Conservation (phyloP, 37 sponge, comb jelly and placozoan genomes). For the Oscarella lobularis region DNA sequence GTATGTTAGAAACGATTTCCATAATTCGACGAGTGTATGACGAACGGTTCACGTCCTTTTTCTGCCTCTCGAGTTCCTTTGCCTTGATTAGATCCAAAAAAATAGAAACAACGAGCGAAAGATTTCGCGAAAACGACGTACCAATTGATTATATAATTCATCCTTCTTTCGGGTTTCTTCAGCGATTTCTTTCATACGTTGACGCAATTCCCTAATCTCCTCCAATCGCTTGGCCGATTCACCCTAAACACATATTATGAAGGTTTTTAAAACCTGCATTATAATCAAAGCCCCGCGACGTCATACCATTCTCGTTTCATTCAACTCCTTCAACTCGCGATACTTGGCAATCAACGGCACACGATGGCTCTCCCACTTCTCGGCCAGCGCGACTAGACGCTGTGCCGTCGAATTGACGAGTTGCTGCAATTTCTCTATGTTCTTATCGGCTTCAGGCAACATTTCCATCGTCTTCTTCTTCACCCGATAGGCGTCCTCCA, state of each 20-base stretch:
- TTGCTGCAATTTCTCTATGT: constrained; percentile 57
- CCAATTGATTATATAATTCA: constrained; percentile 74
- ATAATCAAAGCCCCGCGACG: not conserved
- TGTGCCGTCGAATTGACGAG: constrained; percentile 56
- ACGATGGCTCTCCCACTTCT: constrained; percentile 63
- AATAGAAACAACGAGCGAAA: too few relatives aligned
- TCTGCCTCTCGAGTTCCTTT: constrained; percentile 54
- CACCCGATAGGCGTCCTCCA: constrained; percentile 55
- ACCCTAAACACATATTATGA: too few relatives aligned
- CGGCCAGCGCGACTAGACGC: constrained; percentile 45
- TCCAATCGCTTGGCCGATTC: constrained; percentile 21
- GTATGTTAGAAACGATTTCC: constrained; percentile 78
- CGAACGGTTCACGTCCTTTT: constrained; percentile 50
- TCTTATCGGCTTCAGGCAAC: constrained; percentile 76
- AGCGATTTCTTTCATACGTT: constrained; percentile 70
- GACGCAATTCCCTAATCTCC: constrained; percentile 44
- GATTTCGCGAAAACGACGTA: too few relatives aligned
- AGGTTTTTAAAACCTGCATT: too few relatives aligned
- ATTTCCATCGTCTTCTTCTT: constrained; percentile 71
- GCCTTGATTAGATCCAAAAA: constrained; percentile 19
- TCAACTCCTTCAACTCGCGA: constrained; percentile 34
- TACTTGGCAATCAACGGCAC: constrained; percentile 39
- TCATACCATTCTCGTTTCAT: not conserved
- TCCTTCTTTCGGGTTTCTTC: constrained; percentile 66
- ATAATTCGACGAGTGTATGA: constrained; percentile 78